Percentiles rank a stretch among this genome's conserved stretches.
Evolutionary conservation across 2,113 vertebrate genomes (phyloP).

Genomic region (Chlamydotis undulata): DNA sequence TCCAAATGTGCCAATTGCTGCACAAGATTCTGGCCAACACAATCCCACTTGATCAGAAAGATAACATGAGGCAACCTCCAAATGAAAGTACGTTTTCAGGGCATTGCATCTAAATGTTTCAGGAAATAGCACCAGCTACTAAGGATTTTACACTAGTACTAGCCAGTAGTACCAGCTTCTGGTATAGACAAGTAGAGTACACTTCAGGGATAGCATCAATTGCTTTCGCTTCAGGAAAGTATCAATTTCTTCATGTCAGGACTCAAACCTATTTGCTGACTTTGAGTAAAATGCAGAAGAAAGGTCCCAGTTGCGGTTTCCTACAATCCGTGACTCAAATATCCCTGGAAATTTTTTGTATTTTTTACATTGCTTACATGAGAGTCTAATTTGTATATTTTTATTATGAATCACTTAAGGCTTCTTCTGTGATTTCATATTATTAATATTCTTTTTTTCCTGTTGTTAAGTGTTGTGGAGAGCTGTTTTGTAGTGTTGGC

Average conservation of each 20-base stretch:
- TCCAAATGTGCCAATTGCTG: neutral
- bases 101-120: neutral
- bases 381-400: neutral
- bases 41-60: neutral
- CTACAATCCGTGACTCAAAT: neutral
- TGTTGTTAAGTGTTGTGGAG: neutral
- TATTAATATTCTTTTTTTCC: neutral
- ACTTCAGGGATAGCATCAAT: neutral
- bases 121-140: neutral
- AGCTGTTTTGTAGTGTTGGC: neutral
- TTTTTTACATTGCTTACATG: neutral
- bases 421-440: neutral
- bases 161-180: neutral
- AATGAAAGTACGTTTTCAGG: neutral
- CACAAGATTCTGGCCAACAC: neutral
- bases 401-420: neutral
- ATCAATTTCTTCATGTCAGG: neutral
- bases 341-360: neutral
- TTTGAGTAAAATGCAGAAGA: neutral
- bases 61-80: neutral
- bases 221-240: neutral
- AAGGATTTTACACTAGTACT: neutral
- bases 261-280: neutral
- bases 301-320: neutral
- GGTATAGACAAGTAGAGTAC: neutral